Base-by-base conservation (phyloP, 2,888 invertebrate genomes). In the Melangyna quadrimaculata region DNA sequence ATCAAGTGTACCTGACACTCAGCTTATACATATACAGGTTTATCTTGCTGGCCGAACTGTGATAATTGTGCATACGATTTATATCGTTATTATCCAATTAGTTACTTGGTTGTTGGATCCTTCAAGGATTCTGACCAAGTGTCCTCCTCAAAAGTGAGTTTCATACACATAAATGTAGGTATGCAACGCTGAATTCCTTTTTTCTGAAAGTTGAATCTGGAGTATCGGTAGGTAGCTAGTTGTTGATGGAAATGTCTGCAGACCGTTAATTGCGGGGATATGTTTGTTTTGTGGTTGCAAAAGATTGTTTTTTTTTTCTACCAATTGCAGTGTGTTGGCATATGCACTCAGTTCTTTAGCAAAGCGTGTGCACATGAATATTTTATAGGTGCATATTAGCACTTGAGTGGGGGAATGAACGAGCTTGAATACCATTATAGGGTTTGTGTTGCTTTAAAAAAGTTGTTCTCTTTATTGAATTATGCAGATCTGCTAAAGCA, bases 21-120 rank as follows among this genome's bases (percentile, higher is more conserved):
- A 27, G 22, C n/a, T 35, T 43, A 35, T 29, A 45, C n/a, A 57
- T 45, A 24, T 40, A 14, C 57, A 17, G 19, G 22, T 48, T 40
- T 32, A 37, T 27, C 6, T 17, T 43, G 48, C 53, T 35, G 43
- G 9, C 17, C 17, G 40, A 45, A 69, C 22, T 69, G 37, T 63
- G 61, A 48, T 63, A 75, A 77, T 65, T 53, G 74, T 61, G 35
- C 67, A 72, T 67, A 71, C 71, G 32, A 79, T 71, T 80, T 80
- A 77, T 72, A 72, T 72, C 55, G 75, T 80, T 72, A 80, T 77
- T 84, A 80, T 80, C 80, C 80, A 84, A 80, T 84, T 80, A 80
- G 84, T 69, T 59, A 75, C 80, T 84, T 69, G 72, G 80, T 84
- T 84, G 71, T 84, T 55, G 24, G 45, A 43, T 71, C 29, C 40